Evolutionary conservation across 64 coral and sea anemone genomes (phyloP).

Genomic region (Actinia tenebrosa): DNA sequence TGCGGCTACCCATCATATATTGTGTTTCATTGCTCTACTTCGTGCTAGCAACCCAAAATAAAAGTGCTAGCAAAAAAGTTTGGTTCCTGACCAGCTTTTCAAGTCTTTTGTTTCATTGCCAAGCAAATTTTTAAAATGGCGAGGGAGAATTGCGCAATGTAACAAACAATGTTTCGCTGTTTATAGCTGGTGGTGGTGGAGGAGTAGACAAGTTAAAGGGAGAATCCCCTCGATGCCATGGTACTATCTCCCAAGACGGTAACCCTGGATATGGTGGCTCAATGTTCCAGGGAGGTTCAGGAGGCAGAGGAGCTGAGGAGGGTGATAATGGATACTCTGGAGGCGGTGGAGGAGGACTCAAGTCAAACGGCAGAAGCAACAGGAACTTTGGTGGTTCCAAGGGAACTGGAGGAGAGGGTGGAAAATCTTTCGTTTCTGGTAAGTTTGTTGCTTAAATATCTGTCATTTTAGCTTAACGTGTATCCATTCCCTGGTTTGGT

Average conservation of each 20-base stretch:
- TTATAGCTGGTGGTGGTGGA: constrained; percentile 74
- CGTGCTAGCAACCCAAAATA: no score
- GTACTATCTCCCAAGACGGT: constrained; percentile 49
- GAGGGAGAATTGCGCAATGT: background rate
- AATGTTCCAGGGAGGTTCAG: constrained; percentile 62
- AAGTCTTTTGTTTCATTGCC: no score
- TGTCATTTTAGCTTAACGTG: no score
- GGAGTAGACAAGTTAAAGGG: constrained; percentile 90
- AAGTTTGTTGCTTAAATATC: background rate
- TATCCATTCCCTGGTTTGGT: no score
- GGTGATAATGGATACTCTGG: constrained; percentile 91
- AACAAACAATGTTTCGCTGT: background rate
- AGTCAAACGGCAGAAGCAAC: constrained; percentile 76
- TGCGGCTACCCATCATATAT: no score
- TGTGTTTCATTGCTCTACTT: no score
- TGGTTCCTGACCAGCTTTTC: no score
- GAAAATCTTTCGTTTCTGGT: constrained; percentile 70
- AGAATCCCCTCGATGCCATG: constrained; percentile 74
- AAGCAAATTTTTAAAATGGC: background rate
- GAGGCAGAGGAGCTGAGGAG: constrained; percentile 77
- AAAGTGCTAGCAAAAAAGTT: no score
- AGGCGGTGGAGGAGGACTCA: constrained; percentile 82
- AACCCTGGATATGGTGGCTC: constrained; percentile 80
- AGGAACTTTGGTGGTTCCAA: constrained; percentile 76
- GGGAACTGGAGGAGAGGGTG: constrained; percentile 86